Percentiles rank a stretch among this genome's conserved stretches.
phyloP scores from a whole-genome alignment of 2,888 invertebrate species.

The Poecilus cupreus region DNA sequence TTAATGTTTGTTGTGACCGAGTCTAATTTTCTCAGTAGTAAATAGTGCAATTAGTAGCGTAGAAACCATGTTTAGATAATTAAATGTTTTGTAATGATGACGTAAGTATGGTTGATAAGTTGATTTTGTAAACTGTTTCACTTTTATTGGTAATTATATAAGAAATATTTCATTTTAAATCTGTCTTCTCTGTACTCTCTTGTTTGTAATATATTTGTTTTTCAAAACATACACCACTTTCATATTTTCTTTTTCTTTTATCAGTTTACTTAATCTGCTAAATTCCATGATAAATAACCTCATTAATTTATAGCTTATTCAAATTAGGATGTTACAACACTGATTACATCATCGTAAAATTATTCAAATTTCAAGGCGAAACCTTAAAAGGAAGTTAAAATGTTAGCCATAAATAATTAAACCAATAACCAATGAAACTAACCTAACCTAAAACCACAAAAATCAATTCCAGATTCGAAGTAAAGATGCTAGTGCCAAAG shows the following conservation, averaged over 20 bases:
- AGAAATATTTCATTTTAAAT: conserved; percentile 25
- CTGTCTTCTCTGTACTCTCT: conserved; percentile 34
- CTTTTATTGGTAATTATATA: conserved; percentile 22
- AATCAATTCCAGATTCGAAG: conserved; percentile 49
- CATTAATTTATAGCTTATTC: conserved; percentile 1
- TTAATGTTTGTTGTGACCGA: conserved; percentile 4
- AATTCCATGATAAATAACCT: conserved; percentile 6
- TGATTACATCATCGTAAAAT: conserved; percentile 23
- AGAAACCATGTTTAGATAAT: conserved; percentile 17
- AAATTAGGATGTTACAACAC: conserved; percentile 6
- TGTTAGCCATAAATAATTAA: not conserved
- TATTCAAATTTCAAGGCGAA: conserved; percentile 34
- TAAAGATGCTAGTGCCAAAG: conserved; percentile 75
- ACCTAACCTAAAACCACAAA: not conserved
- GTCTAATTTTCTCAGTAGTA: conserved; percentile 8
- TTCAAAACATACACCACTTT: conserved; percentile 12
- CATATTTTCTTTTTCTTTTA: conserved; percentile 27
- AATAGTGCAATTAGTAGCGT: conserved; percentile 27
- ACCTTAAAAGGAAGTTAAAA: conserved; percentile 11
- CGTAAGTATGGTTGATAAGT: conserved; percentile 36
- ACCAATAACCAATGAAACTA: not conserved
- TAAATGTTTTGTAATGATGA: conserved; percentile 36
- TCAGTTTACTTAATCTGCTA: conserved; percentile 33
- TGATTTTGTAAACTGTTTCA: conserved; percentile 39
- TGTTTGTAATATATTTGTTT: conserved; percentile 42